Evolutionary conservation across 2,113 vertebrate species (phyloP).

Genomic region (Caranx ignobilis): DNA sequence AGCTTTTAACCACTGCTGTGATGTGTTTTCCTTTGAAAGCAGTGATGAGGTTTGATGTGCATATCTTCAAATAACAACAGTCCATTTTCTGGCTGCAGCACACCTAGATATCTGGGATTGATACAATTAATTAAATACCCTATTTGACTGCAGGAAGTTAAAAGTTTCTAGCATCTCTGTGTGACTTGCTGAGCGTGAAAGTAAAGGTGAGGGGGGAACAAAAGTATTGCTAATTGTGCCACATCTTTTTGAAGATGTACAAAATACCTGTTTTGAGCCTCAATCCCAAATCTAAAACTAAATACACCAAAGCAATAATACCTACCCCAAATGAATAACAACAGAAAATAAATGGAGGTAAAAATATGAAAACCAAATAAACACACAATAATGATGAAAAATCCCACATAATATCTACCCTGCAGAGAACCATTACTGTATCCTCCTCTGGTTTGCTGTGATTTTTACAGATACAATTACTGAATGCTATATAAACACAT

Average conservation of each 20-base stretch:
- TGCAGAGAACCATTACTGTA: constrained; percentile 12
- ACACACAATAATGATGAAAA: neutral
- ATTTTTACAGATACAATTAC: constrained; percentile 32
- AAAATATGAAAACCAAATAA: constrained; percentile 17
- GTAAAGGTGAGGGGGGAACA: neutral
- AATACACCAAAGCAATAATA: neutral
- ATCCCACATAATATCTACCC: neutral
- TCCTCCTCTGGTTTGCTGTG: constrained; percentile 28
- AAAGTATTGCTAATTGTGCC: neutral
- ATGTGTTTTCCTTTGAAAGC: neutral
- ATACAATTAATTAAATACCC: neutral
- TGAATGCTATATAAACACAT: constrained; percentile 41
- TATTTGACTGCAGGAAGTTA: neutral
- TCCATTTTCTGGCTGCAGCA: neutral
- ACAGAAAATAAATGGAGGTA: neutral
- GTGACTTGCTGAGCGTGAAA: neutral
- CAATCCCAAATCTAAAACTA: neutral
- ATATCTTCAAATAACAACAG: neutral
- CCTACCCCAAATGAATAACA: neutral
- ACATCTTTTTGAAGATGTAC: neutral
- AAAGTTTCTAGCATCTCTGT: neutral
- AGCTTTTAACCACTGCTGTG: neutral
- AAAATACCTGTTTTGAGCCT: neutral
- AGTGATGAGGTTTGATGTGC: neutral
- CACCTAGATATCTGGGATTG: neutral